These are phyloP conservation scores for Anneissia japonica DNA, from an alignment of 35 echinoderm and acorn worm genomes.

Conservation along the genomic window DNA sequence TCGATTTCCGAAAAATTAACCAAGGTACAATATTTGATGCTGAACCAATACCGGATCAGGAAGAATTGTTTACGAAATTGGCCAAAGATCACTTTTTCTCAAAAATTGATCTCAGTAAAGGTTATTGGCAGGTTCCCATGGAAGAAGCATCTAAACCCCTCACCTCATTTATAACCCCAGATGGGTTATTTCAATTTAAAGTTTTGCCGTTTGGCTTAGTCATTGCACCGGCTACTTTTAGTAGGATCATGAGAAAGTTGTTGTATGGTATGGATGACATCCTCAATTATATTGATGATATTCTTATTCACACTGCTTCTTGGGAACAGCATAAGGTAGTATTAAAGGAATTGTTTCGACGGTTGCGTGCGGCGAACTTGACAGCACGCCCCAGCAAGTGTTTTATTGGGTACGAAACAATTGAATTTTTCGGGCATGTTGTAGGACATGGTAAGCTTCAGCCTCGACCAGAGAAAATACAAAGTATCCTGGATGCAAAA, in stretches of 20 bases:
- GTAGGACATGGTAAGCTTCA: background rate
- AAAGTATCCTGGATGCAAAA: constrained; percentile 31
- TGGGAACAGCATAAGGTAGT: constrained; percentile 23
- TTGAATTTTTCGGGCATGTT: constrained; percentile 61
- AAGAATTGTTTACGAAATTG: constrained; percentile 38
- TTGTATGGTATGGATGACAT: constrained; percentile 14
- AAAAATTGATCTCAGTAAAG: constrained; percentile 43
- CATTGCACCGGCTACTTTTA: constrained; percentile 44
- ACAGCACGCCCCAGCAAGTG: constrained; percentile 40
- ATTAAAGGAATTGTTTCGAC: background rate
- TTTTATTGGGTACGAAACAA: background rate
- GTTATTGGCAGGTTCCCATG: constrained; percentile 52
- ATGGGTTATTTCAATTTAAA: constrained; percentile 29
- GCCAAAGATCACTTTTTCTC: constrained; percentile 40
- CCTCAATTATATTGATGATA: constrained; percentile 46
- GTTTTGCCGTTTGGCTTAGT: constrained; percentile 49
- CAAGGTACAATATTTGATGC: constrained; percentile 38
- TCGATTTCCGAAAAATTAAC: constrained; percentile 39
- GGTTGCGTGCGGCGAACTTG: constrained; percentile 28
- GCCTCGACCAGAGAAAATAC: constrained; percentile 36
- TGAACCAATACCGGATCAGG: constrained; percentile 44
- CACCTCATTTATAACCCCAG: constrained; percentile 35
- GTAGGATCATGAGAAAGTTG: constrained; percentile 40
- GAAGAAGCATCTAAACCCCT: background rate
- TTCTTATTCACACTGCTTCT: constrained; percentile 29